A percentile compares a stretch with the other conserved stretches of the same genome.
Conservation (phyloP, 2,888 invertebrate genomes). For the Apodemia mormo region DNA sequence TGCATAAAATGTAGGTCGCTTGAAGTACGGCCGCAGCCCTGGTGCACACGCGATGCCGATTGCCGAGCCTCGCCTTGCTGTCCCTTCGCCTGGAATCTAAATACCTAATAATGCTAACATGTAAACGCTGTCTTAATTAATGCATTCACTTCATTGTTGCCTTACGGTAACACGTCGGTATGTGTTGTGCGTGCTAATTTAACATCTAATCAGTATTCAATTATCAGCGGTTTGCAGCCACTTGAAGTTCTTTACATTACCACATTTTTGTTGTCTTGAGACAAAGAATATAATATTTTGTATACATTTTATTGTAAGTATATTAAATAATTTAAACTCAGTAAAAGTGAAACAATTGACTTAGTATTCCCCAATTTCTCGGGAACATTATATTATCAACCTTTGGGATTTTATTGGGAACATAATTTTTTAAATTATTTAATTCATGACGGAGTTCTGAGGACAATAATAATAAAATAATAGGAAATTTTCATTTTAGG, state of each 20-base stretch:
- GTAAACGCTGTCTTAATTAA: conserved; percentile 51
- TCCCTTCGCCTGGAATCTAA: conserved; percentile 45
- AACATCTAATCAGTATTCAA: conserved; percentile 12
- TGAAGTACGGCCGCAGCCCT: conserved; percentile 61
- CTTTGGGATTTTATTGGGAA: too few species aligned
- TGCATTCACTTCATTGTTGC: conserved; percentile 49
- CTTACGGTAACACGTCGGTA: conserved; percentile 30
- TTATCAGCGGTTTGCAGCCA: conserved; percentile 3
- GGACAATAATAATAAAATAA: too few species aligned
- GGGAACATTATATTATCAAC: too few species aligned
- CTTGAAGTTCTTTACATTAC: not conserved
- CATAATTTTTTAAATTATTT: too few species aligned
- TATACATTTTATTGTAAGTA: not conserved
- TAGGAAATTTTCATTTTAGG: not conserved
- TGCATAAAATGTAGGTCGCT: conserved; percentile 81
- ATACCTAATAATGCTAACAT: not conserved
- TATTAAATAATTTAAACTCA: too few species aligned
- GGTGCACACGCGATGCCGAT: conserved; percentile 66
- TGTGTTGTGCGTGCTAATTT: conserved; percentile 7
- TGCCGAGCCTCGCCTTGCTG: conserved; percentile 52
- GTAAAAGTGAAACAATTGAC: too few species aligned
- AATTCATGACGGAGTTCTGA: too few species aligned
- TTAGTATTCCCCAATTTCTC: too few species aligned
- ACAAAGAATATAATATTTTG: not conserved
- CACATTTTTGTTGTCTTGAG: not conserved